phyloP scores from a whole-genome alignment of 2,113 vertebrate species.

The Syngnathus scovelli region DNA sequence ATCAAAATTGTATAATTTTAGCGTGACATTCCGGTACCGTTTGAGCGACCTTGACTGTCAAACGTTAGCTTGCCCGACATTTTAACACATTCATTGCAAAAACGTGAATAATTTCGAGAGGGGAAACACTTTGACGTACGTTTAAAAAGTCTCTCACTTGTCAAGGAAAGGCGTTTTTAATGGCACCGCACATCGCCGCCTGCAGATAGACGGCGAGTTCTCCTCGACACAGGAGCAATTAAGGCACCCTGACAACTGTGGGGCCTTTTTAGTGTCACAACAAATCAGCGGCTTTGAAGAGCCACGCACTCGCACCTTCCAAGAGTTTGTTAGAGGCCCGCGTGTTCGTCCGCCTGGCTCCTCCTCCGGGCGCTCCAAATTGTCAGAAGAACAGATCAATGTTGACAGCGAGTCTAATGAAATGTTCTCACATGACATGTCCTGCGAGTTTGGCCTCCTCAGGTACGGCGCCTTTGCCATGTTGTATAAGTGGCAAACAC shows the following conservation, averaged over 20 bases:
- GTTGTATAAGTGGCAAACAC: conserved; percentile 5
- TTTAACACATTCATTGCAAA: conserved; percentile 76
- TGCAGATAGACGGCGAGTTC: conserved; percentile 75
- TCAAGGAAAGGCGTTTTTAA: conserved; percentile 87
- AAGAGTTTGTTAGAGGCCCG: conserved; percentile 55
- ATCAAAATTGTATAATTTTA: conserved; percentile 85
- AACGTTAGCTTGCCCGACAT: conserved; percentile 84
- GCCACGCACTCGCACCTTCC: conserved; percentile 59
- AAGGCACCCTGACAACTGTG: conserved; percentile 61
- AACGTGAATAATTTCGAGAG: conserved; percentile 33
- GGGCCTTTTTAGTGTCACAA: conserved; percentile 66
- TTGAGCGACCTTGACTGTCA: conserved; percentile 97
- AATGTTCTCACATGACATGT: conserved; percentile 46
- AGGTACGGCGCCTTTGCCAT: conserved; percentile 38
- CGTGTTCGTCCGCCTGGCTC: conserved; percentile 30
- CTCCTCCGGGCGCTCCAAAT: conserved; percentile 40
- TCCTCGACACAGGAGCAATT: conserved; percentile 69
- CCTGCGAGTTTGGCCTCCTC: conserved; percentile 23
- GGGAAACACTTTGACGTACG: conserved; percentile 82
- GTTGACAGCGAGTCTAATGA: conserved; percentile 61
- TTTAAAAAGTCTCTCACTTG: conserved; percentile 75
- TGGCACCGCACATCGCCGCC: conserved; percentile 80
- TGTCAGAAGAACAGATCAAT: conserved; percentile 42
- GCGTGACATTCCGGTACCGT: conserved; percentile 81
- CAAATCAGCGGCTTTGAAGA: conserved; percentile 68